phyloP scores from a whole-genome alignment of 2,797 vertebrate genomes.

The Mormyrus hasselquistii region DNA sequence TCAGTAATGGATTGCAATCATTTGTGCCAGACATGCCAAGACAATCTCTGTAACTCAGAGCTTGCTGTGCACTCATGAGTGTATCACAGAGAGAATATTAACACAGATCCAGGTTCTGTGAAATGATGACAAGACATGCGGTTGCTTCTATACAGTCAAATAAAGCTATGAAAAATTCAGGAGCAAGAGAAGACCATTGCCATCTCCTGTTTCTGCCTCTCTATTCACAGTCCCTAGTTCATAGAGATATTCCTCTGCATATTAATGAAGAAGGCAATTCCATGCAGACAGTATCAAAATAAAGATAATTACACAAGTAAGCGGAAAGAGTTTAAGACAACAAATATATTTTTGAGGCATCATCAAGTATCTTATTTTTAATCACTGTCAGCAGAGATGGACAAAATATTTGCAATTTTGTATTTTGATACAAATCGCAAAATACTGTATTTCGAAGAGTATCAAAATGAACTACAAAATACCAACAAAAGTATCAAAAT shows the following conservation, averaged over 20 bases:
- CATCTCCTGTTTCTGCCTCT: constrained; percentile 8
- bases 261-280: not conserved
- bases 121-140: not conserved
- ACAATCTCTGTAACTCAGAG: not conserved
- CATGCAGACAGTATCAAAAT: not conserved
- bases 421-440: not conserved
- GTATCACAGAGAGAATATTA: not conserved
- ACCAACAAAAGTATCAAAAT: not conserved
- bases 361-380: not conserved
- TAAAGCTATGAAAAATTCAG: not conserved
- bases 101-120: not conserved
- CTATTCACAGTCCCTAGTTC: not conserved
- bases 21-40: not conserved
- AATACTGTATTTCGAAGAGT: not conserved
- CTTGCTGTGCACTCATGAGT: not conserved
- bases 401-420: not conserved
- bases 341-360: not conserved
- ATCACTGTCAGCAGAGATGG: not conserved
- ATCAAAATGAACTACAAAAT: not conserved
- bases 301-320: not conserved
- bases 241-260: not conserved
- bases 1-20: not conserved
- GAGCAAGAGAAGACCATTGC: not conserved
- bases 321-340: not conserved
- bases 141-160: not conserved